Conservation (phyloP, 30 jellyfish, hydroid and myxozoan genomes). For the Cassiopea xamachana region DNA sequence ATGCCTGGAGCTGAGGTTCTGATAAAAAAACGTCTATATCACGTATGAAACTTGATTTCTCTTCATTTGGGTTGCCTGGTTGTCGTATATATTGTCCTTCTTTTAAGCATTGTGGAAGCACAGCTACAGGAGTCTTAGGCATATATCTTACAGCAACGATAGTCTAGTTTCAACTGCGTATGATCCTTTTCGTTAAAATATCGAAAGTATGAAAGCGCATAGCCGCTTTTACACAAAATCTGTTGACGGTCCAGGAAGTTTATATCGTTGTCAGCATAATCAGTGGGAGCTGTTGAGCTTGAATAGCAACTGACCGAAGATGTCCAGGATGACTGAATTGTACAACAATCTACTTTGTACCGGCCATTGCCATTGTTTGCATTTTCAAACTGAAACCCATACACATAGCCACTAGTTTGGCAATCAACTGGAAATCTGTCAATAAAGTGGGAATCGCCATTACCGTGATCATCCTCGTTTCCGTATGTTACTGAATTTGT, state of each 20-base stretch:
- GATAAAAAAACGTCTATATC: too few species aligned
- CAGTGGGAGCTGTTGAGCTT: not conserved
- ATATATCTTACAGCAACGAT: slow-evolving; percentile 13
- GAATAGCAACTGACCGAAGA: not conserved
- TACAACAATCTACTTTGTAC: not conserved
- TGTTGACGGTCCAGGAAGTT: slow-evolving; percentile 12
- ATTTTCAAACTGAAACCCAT: not conserved
- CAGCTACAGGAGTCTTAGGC: not conserved
- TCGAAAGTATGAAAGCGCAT: slow-evolving; percentile 10
- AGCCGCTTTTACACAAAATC: not conserved
- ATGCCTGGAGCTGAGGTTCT: too few species aligned
- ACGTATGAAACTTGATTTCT: too few species aligned
- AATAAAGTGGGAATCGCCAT: not conserved
- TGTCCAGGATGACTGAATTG: not conserved
- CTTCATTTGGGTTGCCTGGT: too few species aligned
- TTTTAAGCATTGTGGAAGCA: too few species aligned
- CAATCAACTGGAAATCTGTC: slow-evolving; percentile 16
- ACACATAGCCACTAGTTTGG: slow-evolving; percentile 1
- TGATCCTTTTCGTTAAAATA: not conserved
- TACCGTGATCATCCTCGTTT: not conserved
- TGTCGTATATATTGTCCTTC: too few species aligned
- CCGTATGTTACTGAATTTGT: not conserved
- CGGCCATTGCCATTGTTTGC: not conserved
- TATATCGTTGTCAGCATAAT: not conserved
- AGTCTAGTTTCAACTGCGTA: not conserved